phyloP scores from a whole-genome alignment of 2,113 vertebrate species.

The Pseudolaguvia tuberculata region DNA sequence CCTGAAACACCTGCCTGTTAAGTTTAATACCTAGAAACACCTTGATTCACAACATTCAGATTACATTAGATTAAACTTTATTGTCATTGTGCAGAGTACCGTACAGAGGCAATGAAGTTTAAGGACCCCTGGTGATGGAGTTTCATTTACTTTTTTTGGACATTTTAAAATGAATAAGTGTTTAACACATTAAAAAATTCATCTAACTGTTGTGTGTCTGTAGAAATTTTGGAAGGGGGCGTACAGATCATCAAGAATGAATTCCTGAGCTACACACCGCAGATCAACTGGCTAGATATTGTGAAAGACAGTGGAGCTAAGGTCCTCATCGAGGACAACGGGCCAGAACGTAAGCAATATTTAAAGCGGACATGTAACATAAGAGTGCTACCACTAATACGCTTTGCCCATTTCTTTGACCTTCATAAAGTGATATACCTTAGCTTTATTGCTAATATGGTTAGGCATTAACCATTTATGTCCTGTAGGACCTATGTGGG shows the following conservation, averaged over 20 bases:
- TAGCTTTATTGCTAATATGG: not conserved
- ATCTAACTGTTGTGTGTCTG: not conserved
- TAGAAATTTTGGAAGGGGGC: constrained; percentile 87
- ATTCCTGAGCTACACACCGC: constrained; percentile 77
- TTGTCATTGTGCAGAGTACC: no score
- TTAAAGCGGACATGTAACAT: not conserved
- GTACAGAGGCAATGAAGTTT: no score
- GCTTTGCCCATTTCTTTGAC: not conserved
- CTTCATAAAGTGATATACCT: not conserved
- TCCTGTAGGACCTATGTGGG: not conserved
- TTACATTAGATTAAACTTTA: no score
- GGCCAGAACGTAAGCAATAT: constrained; percentile 60
- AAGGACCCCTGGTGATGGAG: no score
- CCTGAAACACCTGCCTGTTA: no score
- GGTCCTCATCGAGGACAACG: constrained; percentile 70
- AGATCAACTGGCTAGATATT: constrained; percentile 85
- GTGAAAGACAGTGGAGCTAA: constrained; percentile 66
- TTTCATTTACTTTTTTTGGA: no score
- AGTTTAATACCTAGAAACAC: no score
- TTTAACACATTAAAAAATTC: not conserved
- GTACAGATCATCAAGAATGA: constrained; percentile 81
- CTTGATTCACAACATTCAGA: no score
- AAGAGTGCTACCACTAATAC: not conserved
- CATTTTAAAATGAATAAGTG: no score
- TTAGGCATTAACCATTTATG: not conserved